These are phyloP conservation scores for Gallinago solitaria DNA, from an alignment of 2,797 vertebrate species.

Conservation along the genomic window DNA sequence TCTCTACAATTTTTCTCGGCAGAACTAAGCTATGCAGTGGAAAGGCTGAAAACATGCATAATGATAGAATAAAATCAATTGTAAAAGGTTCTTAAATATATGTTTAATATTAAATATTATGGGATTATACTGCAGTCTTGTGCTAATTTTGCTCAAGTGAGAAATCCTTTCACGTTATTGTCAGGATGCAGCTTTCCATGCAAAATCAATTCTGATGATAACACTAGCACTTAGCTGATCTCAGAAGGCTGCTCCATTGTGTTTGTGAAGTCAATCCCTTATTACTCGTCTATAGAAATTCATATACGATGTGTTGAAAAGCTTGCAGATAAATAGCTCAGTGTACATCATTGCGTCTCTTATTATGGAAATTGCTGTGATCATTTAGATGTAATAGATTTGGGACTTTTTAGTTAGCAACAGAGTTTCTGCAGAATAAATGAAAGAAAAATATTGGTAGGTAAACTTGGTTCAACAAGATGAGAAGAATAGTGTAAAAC, in stretches of 20 bases:
- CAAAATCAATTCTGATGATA: conserved; percentile 47
- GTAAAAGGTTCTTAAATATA: neutral
- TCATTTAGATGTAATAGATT: conserved; percentile 16
- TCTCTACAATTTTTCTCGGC: neutral
- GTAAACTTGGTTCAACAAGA: neutral
- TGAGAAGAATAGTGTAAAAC: neutral
- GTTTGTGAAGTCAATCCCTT: conserved; percentile 24
- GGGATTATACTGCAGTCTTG: neutral
- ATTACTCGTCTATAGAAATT: conserved; percentile 9
- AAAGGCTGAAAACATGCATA: neutral
- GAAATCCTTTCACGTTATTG: neutral
- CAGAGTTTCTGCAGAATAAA: neutral
- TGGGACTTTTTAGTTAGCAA: neutral
- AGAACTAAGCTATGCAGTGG: neutral
- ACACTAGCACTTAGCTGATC: neutral
- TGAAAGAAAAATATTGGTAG: conserved; percentile 10
- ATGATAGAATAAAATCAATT: neutral
- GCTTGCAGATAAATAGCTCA: conserved; percentile 31
- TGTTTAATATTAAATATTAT: neutral
- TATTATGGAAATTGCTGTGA: conserved; percentile 26
- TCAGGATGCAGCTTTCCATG: conserved; percentile 2
- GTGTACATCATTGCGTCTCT: neutral
- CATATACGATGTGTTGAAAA: neutral
- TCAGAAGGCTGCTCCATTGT: conserved; percentile 26
- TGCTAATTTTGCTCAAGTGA: conserved; percentile 1